These are phyloP conservation scores for Stenoptilia bipunctidactyla DNA, from an alignment of 2,888 invertebrate genomes.

Conservation along the genomic window DNA sequence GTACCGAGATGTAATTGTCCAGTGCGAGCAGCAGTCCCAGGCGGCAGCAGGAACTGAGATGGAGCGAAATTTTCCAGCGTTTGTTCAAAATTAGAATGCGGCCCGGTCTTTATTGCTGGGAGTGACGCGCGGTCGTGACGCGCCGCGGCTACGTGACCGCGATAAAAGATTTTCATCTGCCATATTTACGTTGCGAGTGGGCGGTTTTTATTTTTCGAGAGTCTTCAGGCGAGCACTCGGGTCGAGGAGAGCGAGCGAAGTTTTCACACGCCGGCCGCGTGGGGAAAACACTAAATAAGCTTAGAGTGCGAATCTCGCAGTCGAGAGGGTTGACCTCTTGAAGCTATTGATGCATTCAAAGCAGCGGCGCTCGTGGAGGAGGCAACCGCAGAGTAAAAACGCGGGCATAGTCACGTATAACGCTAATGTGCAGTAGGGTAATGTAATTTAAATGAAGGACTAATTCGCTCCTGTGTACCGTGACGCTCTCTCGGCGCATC, in stretches of 20 bases:
- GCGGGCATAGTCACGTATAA: slow-evolving; percentile 38
- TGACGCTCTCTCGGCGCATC: slow-evolving; percentile 60
- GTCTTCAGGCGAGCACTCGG: slow-evolving; percentile 43
- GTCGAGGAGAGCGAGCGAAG: slow-evolving; percentile 34
- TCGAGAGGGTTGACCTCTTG: slow-evolving; percentile 33
- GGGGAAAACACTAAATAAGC: slow-evolving; percentile 38
- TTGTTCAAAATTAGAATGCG: slow-evolving; percentile 66
- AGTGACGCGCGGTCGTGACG: slow-evolving; percentile 69
- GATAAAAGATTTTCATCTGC: slow-evolving; percentile 72
- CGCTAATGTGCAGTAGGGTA: slow-evolving; percentile 45
- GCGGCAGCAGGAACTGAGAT: slow-evolving; percentile 28
- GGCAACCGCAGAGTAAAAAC: slow-evolving; percentile 38
- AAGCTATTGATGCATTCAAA: slow-evolving; percentile 38
- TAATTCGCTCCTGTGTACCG: slow-evolving; percentile 61
- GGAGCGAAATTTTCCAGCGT: slow-evolving; percentile 55
- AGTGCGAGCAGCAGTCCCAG: slow-evolving; percentile 15
- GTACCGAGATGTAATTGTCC: slow-evolving; percentile 37
- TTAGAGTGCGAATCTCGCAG: slow-evolving; percentile 20
- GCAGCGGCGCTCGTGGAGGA: slow-evolving; percentile 28
- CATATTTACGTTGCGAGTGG: slow-evolving; percentile 69
- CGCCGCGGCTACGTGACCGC: slow-evolving; percentile 65
- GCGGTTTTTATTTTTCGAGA: slow-evolving; percentile 67
- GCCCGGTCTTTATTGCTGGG: slow-evolving; percentile 57
- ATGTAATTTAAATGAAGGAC: slow-evolving; percentile 68
- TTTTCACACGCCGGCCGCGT: slow-evolving; percentile 57